Percentiles rank a stretch among this genome's conserved stretches.
Conservation (phyloP, 2,113 vertebrate species). For the Chlorodrepanis virens region DNA sequence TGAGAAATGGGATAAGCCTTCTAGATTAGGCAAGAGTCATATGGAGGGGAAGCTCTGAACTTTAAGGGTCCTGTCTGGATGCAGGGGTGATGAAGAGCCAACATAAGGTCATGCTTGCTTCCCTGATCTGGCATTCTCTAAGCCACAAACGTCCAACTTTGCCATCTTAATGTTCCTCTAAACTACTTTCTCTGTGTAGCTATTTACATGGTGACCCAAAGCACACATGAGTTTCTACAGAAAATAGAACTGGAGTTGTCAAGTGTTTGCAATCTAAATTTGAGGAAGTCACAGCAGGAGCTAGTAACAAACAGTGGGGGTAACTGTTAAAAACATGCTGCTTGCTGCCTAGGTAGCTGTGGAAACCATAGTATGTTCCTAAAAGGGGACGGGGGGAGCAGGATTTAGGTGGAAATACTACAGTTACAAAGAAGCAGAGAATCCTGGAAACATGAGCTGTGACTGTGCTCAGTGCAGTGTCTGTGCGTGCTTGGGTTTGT, state of each 20-base stretch:
- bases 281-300: slow-evolving; percentile 11
- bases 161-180: background rate
- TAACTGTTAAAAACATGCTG: slow-evolving; percentile 23
- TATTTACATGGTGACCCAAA: slow-evolving; percentile 1
- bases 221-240: background rate
- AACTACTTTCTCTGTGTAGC: background rate
- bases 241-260: background rate
- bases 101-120: background rate
- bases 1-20: background rate
- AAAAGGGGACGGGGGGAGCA: background rate
- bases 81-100: background rate
- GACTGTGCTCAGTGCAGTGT: background rate
- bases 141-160: background rate
- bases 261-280: slow-evolving; percentile 14
- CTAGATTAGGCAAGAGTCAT: background rate
- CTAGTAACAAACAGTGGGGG: slow-evolving; percentile 40
- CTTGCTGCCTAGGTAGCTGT: slow-evolving; percentile 40
- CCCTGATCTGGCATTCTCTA: background rate
- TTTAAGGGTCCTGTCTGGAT: background rate
- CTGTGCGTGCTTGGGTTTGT: background rate
- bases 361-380: slow-evolving; percentile 22
- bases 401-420: background rate
- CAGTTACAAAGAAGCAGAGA: background rate
- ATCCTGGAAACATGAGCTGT: background rate
- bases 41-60: background rate